These are phyloP conservation scores for Blastomussa wellsi DNA, from an alignment of 92 coral and sea anemone genomes.

Conservation along the genomic window DNA sequence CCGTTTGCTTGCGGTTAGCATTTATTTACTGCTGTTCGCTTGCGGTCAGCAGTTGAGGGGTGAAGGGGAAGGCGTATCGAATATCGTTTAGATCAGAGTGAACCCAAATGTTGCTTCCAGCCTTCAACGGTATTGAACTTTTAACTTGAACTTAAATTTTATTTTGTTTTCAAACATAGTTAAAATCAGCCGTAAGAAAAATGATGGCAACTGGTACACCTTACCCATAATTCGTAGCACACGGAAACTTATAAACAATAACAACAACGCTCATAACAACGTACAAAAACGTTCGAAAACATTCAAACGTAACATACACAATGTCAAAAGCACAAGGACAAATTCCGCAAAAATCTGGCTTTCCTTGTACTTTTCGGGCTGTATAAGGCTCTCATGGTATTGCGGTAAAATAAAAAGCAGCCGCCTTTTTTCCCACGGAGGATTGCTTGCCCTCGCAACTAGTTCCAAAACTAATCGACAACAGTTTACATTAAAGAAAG, in stretches of 20 bases:
- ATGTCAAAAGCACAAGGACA: too few species aligned
- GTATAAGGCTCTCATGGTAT: too few species aligned
- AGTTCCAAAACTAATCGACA: background rate
- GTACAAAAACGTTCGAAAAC: too few species aligned
- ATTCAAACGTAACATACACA: too few species aligned
- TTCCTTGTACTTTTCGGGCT: too few species aligned
- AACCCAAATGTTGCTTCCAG: background rate
- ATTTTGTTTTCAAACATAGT: background rate
- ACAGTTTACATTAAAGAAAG: background rate
- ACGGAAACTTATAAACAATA: too few species aligned
- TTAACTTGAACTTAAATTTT: background rate
- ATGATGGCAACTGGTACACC: too few species aligned
- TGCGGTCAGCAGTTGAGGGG: slow-evolving; percentile 6
- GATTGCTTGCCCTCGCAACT: background rate
- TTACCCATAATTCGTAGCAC: too few species aligned
- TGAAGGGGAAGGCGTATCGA: background rate
- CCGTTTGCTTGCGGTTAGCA: background rate
- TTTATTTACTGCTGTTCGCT: background rate
- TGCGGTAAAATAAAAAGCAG: too few species aligned
- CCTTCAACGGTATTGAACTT: background rate
- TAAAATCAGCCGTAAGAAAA: too few species aligned
- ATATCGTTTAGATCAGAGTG: background rate
- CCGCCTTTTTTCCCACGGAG: background rate
- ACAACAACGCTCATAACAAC: too few species aligned
- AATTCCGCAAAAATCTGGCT: too few species aligned